Percentiles rank a stretch among this genome's conserved stretches.
These are phyloP conservation scores for Paracentrotus lividus DNA, from an alignment of 53 echinoderm and acorn worm species.

Conservation along the genomic window DNA sequence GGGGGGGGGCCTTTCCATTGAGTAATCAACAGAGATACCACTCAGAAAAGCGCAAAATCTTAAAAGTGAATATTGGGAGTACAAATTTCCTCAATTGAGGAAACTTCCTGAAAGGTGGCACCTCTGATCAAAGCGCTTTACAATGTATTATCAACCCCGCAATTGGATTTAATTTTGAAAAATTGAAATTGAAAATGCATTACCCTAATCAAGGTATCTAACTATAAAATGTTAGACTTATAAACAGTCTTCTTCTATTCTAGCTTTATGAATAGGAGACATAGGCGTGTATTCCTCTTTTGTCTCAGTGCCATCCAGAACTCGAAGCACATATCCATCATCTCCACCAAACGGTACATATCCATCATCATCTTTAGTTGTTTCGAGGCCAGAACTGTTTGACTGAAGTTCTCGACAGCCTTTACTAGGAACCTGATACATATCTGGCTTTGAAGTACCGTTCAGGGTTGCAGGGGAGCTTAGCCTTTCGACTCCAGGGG, in stretches of 20 bases:
- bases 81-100: background rate
- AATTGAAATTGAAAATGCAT: too few species aligned
- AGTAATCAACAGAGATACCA: background rate
- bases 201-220: background rate
- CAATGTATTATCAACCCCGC: too few species aligned
- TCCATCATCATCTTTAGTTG: conserved; percentile 9
- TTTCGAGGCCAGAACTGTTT: background rate
- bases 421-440: conserved; percentile 28
- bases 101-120: too few species aligned
- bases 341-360: conserved; percentile 24
- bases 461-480: background rate
- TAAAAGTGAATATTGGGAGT: background rate
- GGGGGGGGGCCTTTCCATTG: too few species aligned
- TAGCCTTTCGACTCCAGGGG: background rate
- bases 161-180: too few species aligned
- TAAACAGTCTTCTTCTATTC: conserved; percentile 4
- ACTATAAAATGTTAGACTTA: background rate
- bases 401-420: background rate
- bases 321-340: conserved; percentile 30
- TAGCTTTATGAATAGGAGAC: conserved; percentile 33
- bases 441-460: background rate
- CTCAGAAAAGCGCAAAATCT: background rate
- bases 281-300: conserved; percentile 27
- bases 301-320: background rate
- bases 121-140: too few species aligned